These are phyloP conservation scores for Apomyelois bistriatella DNA, from an alignment of 2,888 invertebrate genomes.

Conservation along the genomic window DNA sequence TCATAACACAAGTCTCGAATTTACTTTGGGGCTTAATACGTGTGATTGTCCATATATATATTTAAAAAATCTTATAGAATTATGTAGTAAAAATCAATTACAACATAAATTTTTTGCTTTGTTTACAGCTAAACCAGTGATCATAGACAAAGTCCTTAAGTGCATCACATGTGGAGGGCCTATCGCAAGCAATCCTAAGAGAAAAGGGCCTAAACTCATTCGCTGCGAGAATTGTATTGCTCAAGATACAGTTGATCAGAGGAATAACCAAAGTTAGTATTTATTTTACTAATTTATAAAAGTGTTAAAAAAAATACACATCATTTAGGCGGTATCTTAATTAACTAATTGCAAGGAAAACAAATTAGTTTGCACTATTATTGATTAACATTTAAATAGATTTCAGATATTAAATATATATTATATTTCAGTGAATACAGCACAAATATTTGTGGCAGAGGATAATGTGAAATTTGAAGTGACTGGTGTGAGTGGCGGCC, in stretches of 20 bases:
- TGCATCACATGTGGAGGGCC: conserved; percentile 81
- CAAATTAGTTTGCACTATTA: too few relatives aligned
- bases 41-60: too few relatives aligned
- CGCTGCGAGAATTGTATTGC: conserved; percentile 82
- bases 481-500: conserved; percentile 60
- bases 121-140: conserved; percentile 64
- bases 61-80: too few relatives aligned
- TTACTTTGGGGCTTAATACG: too few relatives aligned
- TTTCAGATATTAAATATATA: too few relatives aligned
- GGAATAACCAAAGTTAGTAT: conserved; percentile 63
- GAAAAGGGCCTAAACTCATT: conserved; percentile 82
- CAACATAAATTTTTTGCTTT: conserved; percentile 6
- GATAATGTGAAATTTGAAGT: conserved; percentile 82
- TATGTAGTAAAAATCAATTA: too few relatives aligned
- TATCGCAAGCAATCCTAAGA: conserved; percentile 78
- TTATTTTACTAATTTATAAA: not conserved
- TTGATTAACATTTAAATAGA: too few relatives aligned
- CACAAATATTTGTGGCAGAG: conserved; percentile 84
- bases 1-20: too few relatives aligned
- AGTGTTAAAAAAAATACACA: not conserved
- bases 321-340: not conserved
- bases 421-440: conserved; percentile 54
- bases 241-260: conserved; percentile 76
- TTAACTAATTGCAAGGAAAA: too few relatives aligned
- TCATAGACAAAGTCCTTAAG: conserved; percentile 78